Evolutionary conservation across 2,113 vertebrate species (phyloP).

Genomic region (Callithrix jacchus): DNA sequence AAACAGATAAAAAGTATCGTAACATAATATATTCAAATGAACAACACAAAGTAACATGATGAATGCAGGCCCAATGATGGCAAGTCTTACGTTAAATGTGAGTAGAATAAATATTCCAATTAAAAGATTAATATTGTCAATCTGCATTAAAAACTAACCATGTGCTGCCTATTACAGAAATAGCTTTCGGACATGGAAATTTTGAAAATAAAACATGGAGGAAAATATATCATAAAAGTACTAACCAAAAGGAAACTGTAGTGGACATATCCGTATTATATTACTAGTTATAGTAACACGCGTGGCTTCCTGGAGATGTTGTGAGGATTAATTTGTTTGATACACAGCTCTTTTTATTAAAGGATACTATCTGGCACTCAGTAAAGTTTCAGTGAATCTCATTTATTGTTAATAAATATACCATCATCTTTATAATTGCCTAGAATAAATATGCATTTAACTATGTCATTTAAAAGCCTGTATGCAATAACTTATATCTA

Average conservation of each 20-base stretch:
- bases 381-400: neutral
- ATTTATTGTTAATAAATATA: neutral
- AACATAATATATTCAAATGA: neutral
- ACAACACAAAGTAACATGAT: neutral
- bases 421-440: neutral
- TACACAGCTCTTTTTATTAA: neutral
- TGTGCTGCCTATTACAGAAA: neutral
- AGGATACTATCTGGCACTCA: neutral
- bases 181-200: neutral
- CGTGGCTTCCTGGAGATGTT: neutral
- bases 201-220: neutral
- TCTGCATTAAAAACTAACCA: neutral
- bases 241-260: neutral
- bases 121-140: neutral
- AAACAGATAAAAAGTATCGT: neutral
- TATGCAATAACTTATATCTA: neutral
- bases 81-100: neutral
- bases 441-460: neutral
- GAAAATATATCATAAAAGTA: neutral
- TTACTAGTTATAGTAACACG: too few relatives aligned
- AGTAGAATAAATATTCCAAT: neutral
- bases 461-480: neutral
- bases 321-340: neutral
- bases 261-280: neutral
- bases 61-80: neutral